A percentile compares a stretch with the other conserved stretches of the same genome.
Evolutionary conservation across 1,140 invertebrate species (phyloP).

Genomic region (Zaprionus africanus): DNA sequence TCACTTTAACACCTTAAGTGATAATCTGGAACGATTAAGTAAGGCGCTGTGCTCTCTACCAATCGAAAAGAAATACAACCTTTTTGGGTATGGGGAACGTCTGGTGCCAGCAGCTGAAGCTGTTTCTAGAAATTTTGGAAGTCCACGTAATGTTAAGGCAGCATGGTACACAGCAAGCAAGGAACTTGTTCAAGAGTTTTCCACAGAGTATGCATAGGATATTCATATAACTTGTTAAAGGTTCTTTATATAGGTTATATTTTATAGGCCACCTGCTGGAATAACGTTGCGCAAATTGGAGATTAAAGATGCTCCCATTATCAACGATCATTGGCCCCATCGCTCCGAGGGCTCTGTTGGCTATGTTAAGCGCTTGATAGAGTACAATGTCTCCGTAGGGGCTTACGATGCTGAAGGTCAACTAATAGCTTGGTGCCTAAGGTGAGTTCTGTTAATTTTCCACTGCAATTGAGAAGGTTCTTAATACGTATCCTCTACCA

Average conservation of each 20-base stretch:
- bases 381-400: constrained; percentile 55
- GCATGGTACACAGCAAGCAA: background rate
- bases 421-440: constrained; percentile 72
- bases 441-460: constrained; percentile 33
- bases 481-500: background rate
- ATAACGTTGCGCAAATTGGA: constrained; percentile 40
- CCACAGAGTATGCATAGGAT: background rate
- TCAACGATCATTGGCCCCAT: constrained; percentile 75
- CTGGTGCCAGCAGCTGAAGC: background rate
- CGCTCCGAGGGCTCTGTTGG: constrained; percentile 41
- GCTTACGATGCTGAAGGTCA: constrained; percentile 60
- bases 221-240: background rate
- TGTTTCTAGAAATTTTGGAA: background rate
- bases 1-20: no score
- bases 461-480: background rate
- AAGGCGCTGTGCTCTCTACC: no score
- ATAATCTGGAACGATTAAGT: no score
- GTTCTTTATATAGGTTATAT: background rate
- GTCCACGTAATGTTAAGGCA: background rate
- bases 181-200: background rate
- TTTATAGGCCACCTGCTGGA: constrained; percentile 50
- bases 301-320: constrained; percentile 47
- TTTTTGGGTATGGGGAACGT: no score
- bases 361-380: constrained; percentile 58
- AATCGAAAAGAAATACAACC: no score